phyloP scores from a whole-genome alignment of 2,113 vertebrate species.

The Gasterosteus nipponicus region DNA sequence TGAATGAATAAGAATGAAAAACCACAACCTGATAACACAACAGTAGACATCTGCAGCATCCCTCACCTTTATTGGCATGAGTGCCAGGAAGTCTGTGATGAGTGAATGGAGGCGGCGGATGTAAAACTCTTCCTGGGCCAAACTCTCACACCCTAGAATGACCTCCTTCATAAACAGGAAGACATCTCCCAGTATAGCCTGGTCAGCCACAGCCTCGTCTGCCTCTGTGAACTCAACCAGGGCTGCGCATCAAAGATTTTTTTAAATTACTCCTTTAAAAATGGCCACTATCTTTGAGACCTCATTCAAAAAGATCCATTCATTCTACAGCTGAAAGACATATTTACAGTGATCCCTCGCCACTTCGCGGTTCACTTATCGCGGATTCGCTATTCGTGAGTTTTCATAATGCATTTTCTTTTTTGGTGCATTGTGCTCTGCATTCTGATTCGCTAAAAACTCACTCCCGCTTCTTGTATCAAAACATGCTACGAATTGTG shows the following conservation, averaged over 20 bases:
- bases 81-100: conserved; percentile 93
- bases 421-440: too few species aligned
- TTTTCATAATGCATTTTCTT: too few species aligned
- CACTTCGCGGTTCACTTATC: too few species aligned
- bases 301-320: not conserved
- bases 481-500: too few species aligned
- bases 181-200: conserved; percentile 89
- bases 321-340: not conserved
- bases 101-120: conserved; percentile 92
- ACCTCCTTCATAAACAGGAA: conserved; percentile 96
- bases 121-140: conserved; percentile 94
- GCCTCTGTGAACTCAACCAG: conserved; percentile 96
- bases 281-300: not conserved
- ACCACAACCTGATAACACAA: not conserved
- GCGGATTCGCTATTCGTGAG: too few species aligned
- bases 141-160: conserved; percentile 89
- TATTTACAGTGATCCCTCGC: too few species aligned
- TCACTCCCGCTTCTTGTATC: too few species aligned
- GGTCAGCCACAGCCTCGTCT: conserved; percentile 92
- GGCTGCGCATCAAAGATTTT: conserved; percentile 72
- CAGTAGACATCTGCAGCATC: not conserved
- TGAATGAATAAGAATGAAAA: not conserved
- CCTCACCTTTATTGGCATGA: conserved; percentile 98
- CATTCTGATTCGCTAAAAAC: too few species aligned
- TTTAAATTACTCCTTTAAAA: not conserved